Evolutionary conservation across 1,140 invertebrate species (phyloP), one percentile per base, ranked within the genome.

Genomic region (Bombus haemorrhoidalis): DNA sequence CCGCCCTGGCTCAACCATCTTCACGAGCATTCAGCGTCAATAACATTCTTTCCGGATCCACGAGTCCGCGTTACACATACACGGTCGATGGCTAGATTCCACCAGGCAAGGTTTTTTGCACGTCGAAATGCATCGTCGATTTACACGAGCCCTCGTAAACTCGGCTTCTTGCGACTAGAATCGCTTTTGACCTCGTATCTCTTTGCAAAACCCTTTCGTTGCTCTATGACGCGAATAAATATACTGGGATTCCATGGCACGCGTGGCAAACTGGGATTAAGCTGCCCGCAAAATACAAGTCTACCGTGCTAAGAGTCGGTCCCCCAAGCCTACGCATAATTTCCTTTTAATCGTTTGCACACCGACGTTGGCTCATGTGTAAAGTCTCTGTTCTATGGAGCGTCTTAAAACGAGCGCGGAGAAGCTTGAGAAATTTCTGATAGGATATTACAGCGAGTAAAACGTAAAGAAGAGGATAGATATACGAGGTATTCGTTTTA

Each of bases 181-280:
- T 73, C 80, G 47, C 39, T 62, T 62, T 74, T 62, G 12, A 73
- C n/a, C 53, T 12, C 6, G n/a, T 13, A 41, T 39, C 53, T 15
- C 12, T 47, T 34, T 53, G 25, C 47, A 71, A 81, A 53, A 81
- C 43, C 43, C 41, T 18, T 47, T 41, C 25, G 43, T 15, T 39
- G 66, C 18, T 71, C 78, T 57, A 37, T 71, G 47, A 37, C 34
- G 41, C 28, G 32, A 71, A 57, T 71, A 81, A 71, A 81, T 81
- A 71, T 57, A n/a, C 66, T 5, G 15, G 28, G 34, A 71, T 81
- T 57, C 13, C 8, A 28, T 25, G 22, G 18, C 68, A 39, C 68
- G 37, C 32, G 18, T 13, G 4, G 10, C 37, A 62, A 15, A 22
- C 37, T 12, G 22, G 28, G 25, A 62, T 43, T 32, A 43, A 77